phyloP scores from a whole-genome alignment of 2,888 invertebrate genomes.

The Ochlodes sylvanus region DNA sequence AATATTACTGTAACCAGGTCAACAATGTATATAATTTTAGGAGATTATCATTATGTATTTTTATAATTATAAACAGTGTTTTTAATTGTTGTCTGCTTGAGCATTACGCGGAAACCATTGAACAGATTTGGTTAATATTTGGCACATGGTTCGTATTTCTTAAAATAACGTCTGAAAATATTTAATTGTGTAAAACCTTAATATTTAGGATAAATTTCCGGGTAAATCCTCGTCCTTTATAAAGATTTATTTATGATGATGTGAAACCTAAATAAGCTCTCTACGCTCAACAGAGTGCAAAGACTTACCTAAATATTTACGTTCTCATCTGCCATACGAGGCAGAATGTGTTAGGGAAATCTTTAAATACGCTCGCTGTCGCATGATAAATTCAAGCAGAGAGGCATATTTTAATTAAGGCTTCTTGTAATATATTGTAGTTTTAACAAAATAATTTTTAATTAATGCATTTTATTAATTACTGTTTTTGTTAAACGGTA shows the following conservation, averaged over 20 bases:
- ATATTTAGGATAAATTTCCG: background rate
- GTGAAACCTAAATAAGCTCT: slow-evolving; percentile 11
- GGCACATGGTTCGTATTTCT: too few relatives aligned
- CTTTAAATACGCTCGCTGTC: slow-evolving; percentile 5
- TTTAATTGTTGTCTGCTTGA: too few relatives aligned
- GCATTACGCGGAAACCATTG: too few relatives aligned
- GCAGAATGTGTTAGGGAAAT: slow-evolving; percentile 1
- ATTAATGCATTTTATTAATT: background rate
- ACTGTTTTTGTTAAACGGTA: too few relatives aligned
- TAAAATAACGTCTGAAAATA: too few relatives aligned
- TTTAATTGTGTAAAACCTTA: background rate
- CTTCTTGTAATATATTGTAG: background rate
- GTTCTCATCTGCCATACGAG: slow-evolving; percentile 2
- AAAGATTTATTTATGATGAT: background rate
- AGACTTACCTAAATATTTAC: slow-evolving; percentile 13
- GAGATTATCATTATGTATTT: too few relatives aligned
- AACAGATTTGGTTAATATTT: too few relatives aligned
- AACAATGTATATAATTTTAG: too few relatives aligned
- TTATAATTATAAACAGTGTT: too few relatives aligned
- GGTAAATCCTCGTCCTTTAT: background rate
- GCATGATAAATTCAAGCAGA: background rate
- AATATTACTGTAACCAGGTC: too few relatives aligned
- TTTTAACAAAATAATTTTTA: background rate
- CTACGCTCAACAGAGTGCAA: slow-evolving; percentile 2
- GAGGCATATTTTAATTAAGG: background rate